Evolutionary conservation across 53 echinoderm and acorn worm species (phyloP).

Genomic region (Mesocentrotus franciscanus): DNA sequence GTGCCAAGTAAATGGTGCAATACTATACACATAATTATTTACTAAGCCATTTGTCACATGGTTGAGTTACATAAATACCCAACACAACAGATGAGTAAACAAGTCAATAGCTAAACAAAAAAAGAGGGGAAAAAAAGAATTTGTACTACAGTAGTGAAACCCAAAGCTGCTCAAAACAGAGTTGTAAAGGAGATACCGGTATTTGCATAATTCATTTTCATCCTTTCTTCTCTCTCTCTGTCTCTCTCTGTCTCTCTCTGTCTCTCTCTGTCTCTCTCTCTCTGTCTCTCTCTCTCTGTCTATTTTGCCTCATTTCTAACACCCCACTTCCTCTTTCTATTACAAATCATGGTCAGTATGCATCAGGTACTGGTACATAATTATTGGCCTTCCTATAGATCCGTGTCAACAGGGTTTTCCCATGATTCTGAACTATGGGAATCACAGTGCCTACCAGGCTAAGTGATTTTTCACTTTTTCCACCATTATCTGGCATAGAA

Average conservation of each 20-base stretch:
- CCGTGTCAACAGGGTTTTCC: not conserved
- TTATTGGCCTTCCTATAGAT: not conserved
- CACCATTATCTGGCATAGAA: no score
- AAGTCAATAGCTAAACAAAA: no score
- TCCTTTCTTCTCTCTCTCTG: no score
- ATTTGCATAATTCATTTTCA: not conserved
- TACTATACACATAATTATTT: no score
- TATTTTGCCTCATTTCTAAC: not conserved
- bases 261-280: no score
- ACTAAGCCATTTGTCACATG: not conserved
- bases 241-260: no score
- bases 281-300: not conserved
- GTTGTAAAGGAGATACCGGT: not conserved
- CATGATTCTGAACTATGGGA: not conserved
- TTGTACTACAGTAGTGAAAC: no score
- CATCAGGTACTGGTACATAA: not conserved
- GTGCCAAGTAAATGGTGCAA: no score
- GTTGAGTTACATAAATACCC: not conserved
- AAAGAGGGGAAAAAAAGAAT: no score
- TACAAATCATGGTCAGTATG: not conserved
- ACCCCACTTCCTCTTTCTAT: not conserved
- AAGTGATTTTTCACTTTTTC: no score
- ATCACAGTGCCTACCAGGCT: not conserved
- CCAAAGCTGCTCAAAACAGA: not conserved
- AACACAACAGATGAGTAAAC: not conserved